Conservation (phyloP, 2,113 vertebrate genomes). For the Oncorhynchus clarkii region DNA sequence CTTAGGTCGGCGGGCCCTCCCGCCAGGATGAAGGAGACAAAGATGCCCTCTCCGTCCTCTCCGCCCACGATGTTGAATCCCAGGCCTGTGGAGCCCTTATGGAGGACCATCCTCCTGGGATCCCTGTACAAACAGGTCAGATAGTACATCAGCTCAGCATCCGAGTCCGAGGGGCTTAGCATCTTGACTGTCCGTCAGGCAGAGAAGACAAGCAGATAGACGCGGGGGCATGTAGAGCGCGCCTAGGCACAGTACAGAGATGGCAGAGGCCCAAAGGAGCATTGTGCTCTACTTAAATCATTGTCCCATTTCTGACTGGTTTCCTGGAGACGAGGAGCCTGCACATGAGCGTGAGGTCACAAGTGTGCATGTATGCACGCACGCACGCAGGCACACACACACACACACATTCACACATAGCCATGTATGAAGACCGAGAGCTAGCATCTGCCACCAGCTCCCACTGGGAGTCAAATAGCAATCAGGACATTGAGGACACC, state of each 20-base stretch:
- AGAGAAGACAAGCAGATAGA: slow-evolving; percentile 12
- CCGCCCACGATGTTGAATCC: slow-evolving; percentile 97
- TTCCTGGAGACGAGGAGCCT: slow-evolving; percentile 51
- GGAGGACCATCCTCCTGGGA: slow-evolving; percentile 90
- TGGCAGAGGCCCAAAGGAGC: slow-evolving; percentile 59
- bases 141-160: slow-evolving; percentile 71
- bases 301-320: slow-evolving; percentile 67
- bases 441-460: not conserved
- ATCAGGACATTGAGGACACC: slow-evolving; percentile 7
- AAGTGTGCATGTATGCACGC: not conserved
- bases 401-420: slow-evolving; percentile 10
- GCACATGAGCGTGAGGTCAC: not conserved
- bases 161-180: slow-evolving; percentile 65
- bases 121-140: slow-evolving; percentile 85
- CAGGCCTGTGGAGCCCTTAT: slow-evolving; percentile 94
- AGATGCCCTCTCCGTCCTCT: slow-evolving; percentile 97
- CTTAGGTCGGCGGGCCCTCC: slow-evolving; percentile 95
- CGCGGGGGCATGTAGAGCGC: slow-evolving; percentile 18
- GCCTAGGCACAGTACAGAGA: slow-evolving; percentile 30
- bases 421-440: not conserved
- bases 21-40: slow-evolving; percentile 96
- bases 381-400: not conserved
- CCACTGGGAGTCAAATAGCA: not conserved
- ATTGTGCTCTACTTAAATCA: slow-evolving; percentile 71
- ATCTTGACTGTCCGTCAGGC: slow-evolving; percentile 46